These are phyloP conservation scores for Urocolius indicus DNA, from an alignment of 2,113 vertebrate genomes.

Conservation along the genomic window DNA sequence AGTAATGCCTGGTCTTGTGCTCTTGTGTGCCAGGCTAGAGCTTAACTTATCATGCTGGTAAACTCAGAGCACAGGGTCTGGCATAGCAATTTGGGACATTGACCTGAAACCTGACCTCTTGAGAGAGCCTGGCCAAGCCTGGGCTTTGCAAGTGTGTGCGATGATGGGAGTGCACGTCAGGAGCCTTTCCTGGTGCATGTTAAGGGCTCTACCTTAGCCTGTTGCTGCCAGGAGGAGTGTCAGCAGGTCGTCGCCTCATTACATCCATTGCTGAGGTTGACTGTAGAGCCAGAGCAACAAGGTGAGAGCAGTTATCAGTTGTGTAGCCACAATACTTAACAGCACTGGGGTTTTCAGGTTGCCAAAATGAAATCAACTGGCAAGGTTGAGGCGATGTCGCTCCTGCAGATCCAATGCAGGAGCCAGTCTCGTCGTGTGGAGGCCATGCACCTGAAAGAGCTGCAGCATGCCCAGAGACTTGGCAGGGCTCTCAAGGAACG, in stretches of 20 bases:
- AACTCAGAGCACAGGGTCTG: not conserved
- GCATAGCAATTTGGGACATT: not conserved
- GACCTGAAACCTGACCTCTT: not conserved
- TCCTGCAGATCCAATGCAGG: not conserved
- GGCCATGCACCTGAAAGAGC: not conserved
- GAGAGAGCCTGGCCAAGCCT: not conserved
- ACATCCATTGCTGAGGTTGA: not conserved
- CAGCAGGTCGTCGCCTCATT: not conserved
- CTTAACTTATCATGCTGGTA: not conserved
- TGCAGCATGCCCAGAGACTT: not conserved
- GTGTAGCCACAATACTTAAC: rapidly evolving
- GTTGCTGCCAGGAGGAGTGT: not conserved
- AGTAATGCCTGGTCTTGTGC: not conserved
- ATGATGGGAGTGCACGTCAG: not conserved
- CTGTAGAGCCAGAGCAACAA: not conserved
- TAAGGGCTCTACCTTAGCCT: not conserved
- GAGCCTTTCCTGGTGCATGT: not conserved
- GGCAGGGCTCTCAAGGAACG: rapidly evolving
- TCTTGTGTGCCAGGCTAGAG: not conserved
- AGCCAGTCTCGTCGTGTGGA: not conserved
- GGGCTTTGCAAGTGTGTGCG: not conserved
- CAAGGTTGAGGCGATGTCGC: rapidly evolving
- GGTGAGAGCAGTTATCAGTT: rapidly evolving
- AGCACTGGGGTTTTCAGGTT: not conserved
- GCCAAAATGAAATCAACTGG: not conserved